Percentiles rank a stretch among this genome's conserved stretches.
These are phyloP conservation scores for Microhierax caerulescens DNA, from an alignment of 2,797 vertebrate genomes.

Conservation along the genomic window DNA sequence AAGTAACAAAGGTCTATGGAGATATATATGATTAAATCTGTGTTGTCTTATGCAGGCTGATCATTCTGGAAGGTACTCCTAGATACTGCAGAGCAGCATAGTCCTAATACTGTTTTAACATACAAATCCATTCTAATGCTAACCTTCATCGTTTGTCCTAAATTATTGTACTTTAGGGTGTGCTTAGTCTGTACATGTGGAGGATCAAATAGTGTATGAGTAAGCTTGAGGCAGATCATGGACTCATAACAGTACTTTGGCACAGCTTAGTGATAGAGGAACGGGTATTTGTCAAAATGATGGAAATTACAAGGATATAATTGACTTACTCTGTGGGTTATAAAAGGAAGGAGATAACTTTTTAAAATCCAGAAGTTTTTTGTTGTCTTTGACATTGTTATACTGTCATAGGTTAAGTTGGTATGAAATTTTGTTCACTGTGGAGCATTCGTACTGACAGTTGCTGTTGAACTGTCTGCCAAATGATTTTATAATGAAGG, in stretches of 20 bases:
- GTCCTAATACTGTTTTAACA: neutral
- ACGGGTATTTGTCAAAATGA: neutral
- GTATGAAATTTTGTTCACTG: neutral
- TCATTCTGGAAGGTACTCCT: neutral
- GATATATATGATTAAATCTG: neutral
- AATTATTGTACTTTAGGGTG: neutral
- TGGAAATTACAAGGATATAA: neutral
- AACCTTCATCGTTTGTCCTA: neutral
- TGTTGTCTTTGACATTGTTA: neutral
- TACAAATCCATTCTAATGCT: neutral
- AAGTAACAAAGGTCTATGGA: neutral
- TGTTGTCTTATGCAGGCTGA: neutral
- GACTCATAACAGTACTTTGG: neutral
- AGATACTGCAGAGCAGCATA: neutral
- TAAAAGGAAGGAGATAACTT: neutral
- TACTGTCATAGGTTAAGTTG: neutral
- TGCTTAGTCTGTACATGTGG: neutral
- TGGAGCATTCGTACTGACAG: neutral
- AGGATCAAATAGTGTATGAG: neutral
- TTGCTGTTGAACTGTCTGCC: neutral
- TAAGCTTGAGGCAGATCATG: neutral
- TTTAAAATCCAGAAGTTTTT: neutral
- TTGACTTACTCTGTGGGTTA: neutral
- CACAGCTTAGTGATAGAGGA: neutral
- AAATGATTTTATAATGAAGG: neutral